A percentile compares a stretch with the other conserved stretches of the same genome.
Conservation (phyloP, 37 sponge, comb jelly and placozoan genomes). For the Halisarca cf. caerulea region DNA sequence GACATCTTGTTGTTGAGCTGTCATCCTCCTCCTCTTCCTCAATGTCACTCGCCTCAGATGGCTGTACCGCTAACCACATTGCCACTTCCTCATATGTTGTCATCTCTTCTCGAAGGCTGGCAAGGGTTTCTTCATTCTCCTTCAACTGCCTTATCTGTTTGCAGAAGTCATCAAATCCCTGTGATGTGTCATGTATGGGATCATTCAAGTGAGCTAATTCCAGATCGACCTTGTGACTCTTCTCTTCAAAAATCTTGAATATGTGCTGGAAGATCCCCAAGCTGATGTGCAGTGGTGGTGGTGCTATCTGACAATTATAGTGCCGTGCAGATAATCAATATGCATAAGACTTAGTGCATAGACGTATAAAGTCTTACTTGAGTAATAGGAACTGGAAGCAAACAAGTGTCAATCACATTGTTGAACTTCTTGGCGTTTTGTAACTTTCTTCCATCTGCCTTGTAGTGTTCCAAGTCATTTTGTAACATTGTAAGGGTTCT, state of each 20-base stretch:
- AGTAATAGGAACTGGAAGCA: background rate
- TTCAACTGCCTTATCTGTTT: background rate
- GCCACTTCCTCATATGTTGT: background rate
- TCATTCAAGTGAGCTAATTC: background rate
- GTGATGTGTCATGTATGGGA: background rate
- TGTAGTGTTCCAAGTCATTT: background rate
- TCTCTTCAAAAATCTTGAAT: background rate
- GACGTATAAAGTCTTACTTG: background rate
- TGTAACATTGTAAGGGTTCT: background rate
- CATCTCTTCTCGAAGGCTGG: background rate
- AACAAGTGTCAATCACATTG: background rate
- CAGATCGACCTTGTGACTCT: background rate
- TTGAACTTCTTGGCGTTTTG: background rate
- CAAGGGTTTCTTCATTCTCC: background rate
- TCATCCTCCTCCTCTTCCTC: no score
- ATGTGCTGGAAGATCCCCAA: background rate
- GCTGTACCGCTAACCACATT: background rate
- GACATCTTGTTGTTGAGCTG: no score
- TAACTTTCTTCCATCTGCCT: background rate
- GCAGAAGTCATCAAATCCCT: background rate
- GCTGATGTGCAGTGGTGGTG: background rate
- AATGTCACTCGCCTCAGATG: no score
- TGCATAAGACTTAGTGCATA: no score
- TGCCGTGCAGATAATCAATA: no score
- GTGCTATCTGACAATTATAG: background rate